Evolutionary conservation across 2,113 vertebrate genomes (phyloP), one percentile per base, ranked within the genome.

Genomic region (Carettochelys insculpta): DNA sequence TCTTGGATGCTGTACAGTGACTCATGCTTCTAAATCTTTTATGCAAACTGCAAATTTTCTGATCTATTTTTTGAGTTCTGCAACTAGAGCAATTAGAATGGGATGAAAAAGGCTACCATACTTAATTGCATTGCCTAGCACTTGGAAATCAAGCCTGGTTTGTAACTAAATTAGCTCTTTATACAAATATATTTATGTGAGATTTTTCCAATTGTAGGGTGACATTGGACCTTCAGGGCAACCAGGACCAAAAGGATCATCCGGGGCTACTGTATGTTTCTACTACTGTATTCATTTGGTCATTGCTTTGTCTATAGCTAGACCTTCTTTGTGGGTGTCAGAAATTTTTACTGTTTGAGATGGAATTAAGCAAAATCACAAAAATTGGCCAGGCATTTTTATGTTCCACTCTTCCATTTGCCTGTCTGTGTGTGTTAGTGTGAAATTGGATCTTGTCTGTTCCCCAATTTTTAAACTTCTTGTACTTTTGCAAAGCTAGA

Each of bases 151-250:
- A 84, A 56, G 87, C 16, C 31, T 84, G 31, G 51, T 75, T 71
- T 76, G 27, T 45, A 1, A 45, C 2, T 61, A 24, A 71, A 50
- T 88, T 16, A 88, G 3, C 5, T 52, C 47, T 56, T 61, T 27
- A 43, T 11, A 71, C 16, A 43, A 61, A 48, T 47, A 52, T 83
- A 81, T 82, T 54, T 48, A 79, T 88, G 73, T 94, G 7, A 78
- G 77, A 2, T 90, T 0, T 92, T 48, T 85, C 96, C 22, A 95
- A 94, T 96, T 95, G 52, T 38, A 98, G 98, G 98, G 98, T 96
- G 98, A 98, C 96, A 94, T 80, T 93, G 98, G 98, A 83, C 88
- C 84, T 27, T 93, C 97, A 11, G 98, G 98, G 95, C 97, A 97
- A 77, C 88, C 95, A 83, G 98, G 98, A 82, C 89, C 95, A 77